A percentile compares a stretch with the other conserved stretches of the same genome.
These are phyloP conservation scores for Cathartes aura DNA, from an alignment of 2,113 vertebrate genomes.

Conservation along the genomic window DNA sequence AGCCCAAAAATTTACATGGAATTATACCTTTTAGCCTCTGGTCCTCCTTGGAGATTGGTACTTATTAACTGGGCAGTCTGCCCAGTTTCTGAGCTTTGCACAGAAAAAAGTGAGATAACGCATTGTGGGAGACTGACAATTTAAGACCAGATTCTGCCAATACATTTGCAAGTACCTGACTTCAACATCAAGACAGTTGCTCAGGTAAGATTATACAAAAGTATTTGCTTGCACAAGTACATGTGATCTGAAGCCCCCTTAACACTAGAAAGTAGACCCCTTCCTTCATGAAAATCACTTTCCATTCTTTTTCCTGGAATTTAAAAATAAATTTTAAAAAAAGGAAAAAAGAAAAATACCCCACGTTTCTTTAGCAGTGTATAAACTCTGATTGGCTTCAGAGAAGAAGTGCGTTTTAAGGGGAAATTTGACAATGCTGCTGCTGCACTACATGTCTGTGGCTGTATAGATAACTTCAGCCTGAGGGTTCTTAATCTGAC, in stretches of 20 bases:
- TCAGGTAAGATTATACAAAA: neutral
- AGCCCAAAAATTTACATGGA: neutral
- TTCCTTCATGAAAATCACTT: neutral
- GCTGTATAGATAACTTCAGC: neutral
- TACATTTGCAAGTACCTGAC: neutral
- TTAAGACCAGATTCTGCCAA: neutral
- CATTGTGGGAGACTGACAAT: accelerated
- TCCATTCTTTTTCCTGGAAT: neutral
- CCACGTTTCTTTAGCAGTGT: neutral
- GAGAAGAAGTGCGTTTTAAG: neutral
- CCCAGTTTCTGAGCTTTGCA: no score
- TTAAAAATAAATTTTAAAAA: neutral
- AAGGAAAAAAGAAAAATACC: accelerated
- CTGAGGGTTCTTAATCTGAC: neutral
- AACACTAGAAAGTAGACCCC: neutral
- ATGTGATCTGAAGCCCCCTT: neutral
- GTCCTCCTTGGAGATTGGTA: neutral
- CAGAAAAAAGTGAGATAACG: neutral
- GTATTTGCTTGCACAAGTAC: neutral
- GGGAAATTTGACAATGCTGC: neutral
- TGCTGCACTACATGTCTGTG: neutral
- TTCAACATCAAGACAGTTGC: neutral
- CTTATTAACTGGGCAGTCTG: neutral
- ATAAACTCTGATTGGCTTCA: neutral
- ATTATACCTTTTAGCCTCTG: neutral